Base-by-base conservation (phyloP, 2,113 vertebrate genomes). In the Xiphophorus maculatus region DNA sequence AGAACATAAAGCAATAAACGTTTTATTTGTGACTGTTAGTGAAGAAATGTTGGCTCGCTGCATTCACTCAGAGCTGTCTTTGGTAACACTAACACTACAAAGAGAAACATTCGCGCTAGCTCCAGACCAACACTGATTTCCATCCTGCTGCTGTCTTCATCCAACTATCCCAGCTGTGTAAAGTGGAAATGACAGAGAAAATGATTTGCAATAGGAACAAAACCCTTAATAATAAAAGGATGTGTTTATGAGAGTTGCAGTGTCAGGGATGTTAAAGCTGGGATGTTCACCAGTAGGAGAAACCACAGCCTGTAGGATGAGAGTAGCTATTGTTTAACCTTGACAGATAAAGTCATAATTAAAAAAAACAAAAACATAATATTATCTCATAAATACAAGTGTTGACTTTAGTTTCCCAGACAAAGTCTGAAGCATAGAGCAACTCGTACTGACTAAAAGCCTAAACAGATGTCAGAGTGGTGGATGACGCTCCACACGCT, bases 401-500 rank as follows among this genome's bases (percentile, higher is more conserved):
- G 58, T 40, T 69, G 19, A 5, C 22, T 69, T 44, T 32, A 69
- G 29, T 80, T 76, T 82, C 63, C 64, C 58, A 71, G 12, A 0
- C 71, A 27, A 63, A 60, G 25, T 27, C 76, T 80, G 42, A 69
- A 82, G 82, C 66, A 17, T 30, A 68, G 73, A 72, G 33, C 69
- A 28, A 1, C 44, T 63, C 62, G 66, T 8, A 30, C 35, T 63
- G n/a, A 73, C 70, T 77, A 71, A 76, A 74, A 67, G 63, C 61
- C 77, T 83, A 92, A 92, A 93, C 92, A 92, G 84, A 78, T 66
- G 92, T 88, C 93, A 91, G 90, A 66, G 76, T 69, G 76, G 66
- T 76, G 84, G 76, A 17, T 91, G 93, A 92, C 76, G 86, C 82
- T 92, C 73, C 71, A 80, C 92, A 92, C 73, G 14, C 86, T 78